Evolutionary conservation across 2,888 invertebrate species (phyloP).

Genomic region (Lypha dubia): DNA sequence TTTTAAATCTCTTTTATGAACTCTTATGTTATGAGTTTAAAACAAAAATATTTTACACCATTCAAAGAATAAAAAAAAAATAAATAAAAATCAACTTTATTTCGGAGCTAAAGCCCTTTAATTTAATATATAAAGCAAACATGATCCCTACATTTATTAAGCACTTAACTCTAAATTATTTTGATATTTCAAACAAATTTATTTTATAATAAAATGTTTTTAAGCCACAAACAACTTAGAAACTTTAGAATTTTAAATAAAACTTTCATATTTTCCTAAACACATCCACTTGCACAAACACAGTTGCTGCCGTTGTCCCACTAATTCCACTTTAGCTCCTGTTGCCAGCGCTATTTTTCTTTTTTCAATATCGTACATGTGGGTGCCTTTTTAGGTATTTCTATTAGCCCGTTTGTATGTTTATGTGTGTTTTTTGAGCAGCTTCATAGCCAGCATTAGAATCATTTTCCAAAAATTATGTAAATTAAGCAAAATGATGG

Average conservation of each 20-base stretch:
- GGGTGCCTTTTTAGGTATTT: neutral
- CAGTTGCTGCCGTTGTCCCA: neutral
- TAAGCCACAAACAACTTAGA: constrained; percentile 23
- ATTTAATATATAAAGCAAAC: constrained; percentile 3
- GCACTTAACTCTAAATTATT: constrained; percentile 30
- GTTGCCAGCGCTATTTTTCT: neutral
- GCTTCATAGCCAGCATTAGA: constrained; percentile 55
- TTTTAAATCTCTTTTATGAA: too few species aligned
- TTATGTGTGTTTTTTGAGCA: neutral
- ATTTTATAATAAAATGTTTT: constrained; percentile 2
- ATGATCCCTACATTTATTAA: neutral
- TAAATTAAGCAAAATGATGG: constrained; percentile 72
- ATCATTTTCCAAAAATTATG: constrained; percentile 70
- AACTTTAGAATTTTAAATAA: constrained; percentile 24
- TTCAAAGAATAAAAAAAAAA: neutral
- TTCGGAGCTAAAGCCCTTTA: neutral
- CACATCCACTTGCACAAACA: neutral
- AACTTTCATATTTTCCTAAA: constrained; percentile 21
- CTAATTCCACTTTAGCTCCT: constrained; percentile 17
- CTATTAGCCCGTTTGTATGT: neutral
- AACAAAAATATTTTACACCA: neutral
- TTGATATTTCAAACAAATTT: constrained; percentile 15
- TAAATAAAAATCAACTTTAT: neutral
- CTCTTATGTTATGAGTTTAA: too few species aligned
- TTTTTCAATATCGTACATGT: neutral